These are phyloP conservation scores for Rhopalosiphum nymphaeae DNA, from an alignment of 2,888 invertebrate genomes.

Conservation along the genomic window DNA sequence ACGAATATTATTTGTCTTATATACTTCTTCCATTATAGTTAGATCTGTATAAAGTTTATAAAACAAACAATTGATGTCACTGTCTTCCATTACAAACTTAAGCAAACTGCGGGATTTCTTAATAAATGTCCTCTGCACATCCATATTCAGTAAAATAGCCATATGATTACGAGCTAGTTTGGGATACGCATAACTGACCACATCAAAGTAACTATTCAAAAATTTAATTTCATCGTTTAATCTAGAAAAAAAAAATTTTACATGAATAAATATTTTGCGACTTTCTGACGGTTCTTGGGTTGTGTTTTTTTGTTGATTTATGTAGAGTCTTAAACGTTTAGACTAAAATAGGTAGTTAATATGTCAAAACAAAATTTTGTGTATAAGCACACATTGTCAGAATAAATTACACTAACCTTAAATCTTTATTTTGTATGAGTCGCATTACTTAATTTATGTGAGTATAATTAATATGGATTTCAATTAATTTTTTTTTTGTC, in stretches of 20 bases:
- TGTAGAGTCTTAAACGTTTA: neutral
- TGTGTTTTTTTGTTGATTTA: neutral
- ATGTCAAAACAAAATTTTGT: neutral
- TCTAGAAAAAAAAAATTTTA: neutral
- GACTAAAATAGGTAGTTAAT: neutral
- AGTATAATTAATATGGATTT: neutral
- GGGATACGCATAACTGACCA: constrained; percentile 9
- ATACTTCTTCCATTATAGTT: constrained; percentile 28
- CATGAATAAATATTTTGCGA: neutral
- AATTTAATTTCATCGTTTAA: constrained; percentile 25
- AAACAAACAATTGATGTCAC: constrained; percentile 40
- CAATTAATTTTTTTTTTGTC: neutral
- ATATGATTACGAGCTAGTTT: neutral
- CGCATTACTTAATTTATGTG: neutral
- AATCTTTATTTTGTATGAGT: neutral
- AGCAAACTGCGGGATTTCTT: constrained; percentile 22
- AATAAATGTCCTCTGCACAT: constrained; percentile 14
- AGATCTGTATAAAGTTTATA: constrained; percentile 25
- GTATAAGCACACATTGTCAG: neutral
- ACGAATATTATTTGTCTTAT: neutral
- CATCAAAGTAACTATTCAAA: constrained; percentile 31
- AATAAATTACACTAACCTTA: neutral
- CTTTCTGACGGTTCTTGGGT: neutral
- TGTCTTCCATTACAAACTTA: constrained; percentile 31
- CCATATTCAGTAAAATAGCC: constrained; percentile 36